Evolutionary conservation across 2,113 vertebrate species (phyloP).

Genomic region (Cottus gobio): DNA sequence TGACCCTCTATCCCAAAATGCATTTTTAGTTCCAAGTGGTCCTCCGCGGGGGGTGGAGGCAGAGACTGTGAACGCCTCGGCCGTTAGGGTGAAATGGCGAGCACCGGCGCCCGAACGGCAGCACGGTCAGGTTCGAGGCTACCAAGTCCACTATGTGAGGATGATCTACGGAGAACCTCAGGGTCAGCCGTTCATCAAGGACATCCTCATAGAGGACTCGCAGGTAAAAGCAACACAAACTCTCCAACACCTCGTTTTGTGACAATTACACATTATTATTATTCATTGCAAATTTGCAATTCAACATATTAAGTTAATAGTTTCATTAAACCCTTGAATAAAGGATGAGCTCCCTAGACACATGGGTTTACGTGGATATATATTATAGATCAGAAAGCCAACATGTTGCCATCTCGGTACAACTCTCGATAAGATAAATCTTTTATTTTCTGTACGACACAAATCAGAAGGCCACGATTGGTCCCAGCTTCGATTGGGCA

Average conservation of each 20-base stretch:
- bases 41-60: conserved; percentile 95
- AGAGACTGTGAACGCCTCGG: conserved; percentile 95
- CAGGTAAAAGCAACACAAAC: conserved; percentile 84
- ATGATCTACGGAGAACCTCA: conserved; percentile 92
- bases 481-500: background rate
- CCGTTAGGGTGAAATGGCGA: conserved; percentile 94
- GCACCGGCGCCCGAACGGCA: conserved; percentile 92
- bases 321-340: background rate
- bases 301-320: background rate
- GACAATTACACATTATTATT: background rate
- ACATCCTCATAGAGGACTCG: conserved; percentile 93
- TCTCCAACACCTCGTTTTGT: background rate
- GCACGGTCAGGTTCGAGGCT: conserved; percentile 95
- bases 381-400: background rate
- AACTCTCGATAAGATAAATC: background rate
- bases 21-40: conserved; percentile 98
- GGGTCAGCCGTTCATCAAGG: conserved; percentile 92
- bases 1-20: conserved; percentile 89
- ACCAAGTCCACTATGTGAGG: conserved; percentile 95
- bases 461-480: background rate
- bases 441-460: background rate
- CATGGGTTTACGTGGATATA: background rate
- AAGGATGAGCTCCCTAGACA: background rate
- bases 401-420: background rate
- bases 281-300: background rate